Evolutionary conservation across 2,888 invertebrate genomes (phyloP), one percentile per base, ranked within the genome.

Genomic region (Deroplatys truncata): DNA sequence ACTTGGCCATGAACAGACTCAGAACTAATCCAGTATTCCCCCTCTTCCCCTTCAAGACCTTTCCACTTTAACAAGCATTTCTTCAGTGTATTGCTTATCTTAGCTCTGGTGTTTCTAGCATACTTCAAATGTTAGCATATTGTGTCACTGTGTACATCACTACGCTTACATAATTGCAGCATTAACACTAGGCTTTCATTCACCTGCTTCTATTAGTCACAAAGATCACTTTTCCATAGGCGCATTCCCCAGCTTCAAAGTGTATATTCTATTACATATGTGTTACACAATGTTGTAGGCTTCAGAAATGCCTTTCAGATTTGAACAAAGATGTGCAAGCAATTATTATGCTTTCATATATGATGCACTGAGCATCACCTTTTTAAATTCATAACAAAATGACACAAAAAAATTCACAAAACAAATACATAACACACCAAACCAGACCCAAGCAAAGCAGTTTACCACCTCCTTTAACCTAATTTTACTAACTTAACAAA

Each of bases 1-100:
- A 85, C 86, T 88, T 88, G 86, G 90, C 84, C 90, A 35, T 82
- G 84, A 86, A 85, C 83, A 82, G 89, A 85, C 90, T 89, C 90
- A 89, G 90, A 89, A 88, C 90, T 90, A 90, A 90, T 83, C 84
- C 56, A 72, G 56, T 72, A 72, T 72, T 72, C 25, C 56, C 56
- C 31, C 35, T 28, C 82, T 31, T 29, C 56, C 43, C 20, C 43
- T 28, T 86, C 86, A 43, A 29, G 9, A n/a, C 28, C 49, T 20
- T 28, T 28, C 28, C 49, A 28, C 86, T 86, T 10, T 7, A 20
- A 43, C 49, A 49, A 49, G 49, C 20, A 86, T 56, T 49, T 86
- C 28, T 86, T 56, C 86, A 35, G 28, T 86, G 29, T 43, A 29
- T 35, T 43, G 31, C n/a, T 31, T 84, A 31, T 31, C n/a, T 31